These are phyloP conservation scores for Oreochromis spilurus DNA, from an alignment of 2,113 vertebrate species.

Conservation along the genomic window DNA sequence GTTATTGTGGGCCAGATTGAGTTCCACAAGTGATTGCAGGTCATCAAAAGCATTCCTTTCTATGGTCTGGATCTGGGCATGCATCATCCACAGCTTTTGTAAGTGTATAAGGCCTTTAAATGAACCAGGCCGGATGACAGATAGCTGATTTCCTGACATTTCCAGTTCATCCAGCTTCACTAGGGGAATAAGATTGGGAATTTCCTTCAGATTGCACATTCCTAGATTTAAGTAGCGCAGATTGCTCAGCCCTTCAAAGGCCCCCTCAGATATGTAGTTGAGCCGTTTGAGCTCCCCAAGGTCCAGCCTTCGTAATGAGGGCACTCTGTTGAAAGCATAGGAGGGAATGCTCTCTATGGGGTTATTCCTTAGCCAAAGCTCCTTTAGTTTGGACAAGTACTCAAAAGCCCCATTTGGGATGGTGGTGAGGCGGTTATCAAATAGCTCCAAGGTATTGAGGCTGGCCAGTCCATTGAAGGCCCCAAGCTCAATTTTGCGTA, in stretches of 20 bases:
- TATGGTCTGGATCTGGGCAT: constrained; percentile 97
- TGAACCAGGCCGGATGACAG: constrained; percentile 89
- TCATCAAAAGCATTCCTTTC: constrained; percentile 98
- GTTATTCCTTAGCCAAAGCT: constrained; percentile 97
- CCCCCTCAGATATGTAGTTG: constrained; percentile 97
- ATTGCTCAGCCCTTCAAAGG: constrained; percentile 98
- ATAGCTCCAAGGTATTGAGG: constrained; percentile 98
- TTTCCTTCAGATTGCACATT: constrained; percentile 99
- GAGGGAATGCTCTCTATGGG: constrained; percentile 98
- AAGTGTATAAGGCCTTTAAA: constrained; percentile 98
- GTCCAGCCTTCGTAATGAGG: constrained; percentile 92
- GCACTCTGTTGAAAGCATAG: constrained; percentile 98
- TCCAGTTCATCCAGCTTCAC: constrained; percentile 95
- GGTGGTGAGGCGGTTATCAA: constrained; percentile 97
- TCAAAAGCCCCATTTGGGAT: constrained; percentile 99
- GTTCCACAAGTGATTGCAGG: constrained; percentile 95
- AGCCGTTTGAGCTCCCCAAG: constrained; percentile 95
- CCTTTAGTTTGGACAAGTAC: constrained; percentile 97
- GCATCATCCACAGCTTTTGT: constrained; percentile 99
- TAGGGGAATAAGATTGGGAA: constrained; percentile 96
- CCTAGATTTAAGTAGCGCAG: constrained; percentile 98
- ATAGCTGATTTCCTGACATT: constrained; percentile 96
- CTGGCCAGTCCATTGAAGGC: constrained; percentile 98
- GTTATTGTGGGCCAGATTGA: constrained; percentile 98
- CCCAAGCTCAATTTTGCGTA: constrained; percentile 96